Evolutionary conservation across 2,888 invertebrate species (phyloP), one percentile per base, ranked within the genome.

Genomic region (Heteromurus nitidus): DNA sequence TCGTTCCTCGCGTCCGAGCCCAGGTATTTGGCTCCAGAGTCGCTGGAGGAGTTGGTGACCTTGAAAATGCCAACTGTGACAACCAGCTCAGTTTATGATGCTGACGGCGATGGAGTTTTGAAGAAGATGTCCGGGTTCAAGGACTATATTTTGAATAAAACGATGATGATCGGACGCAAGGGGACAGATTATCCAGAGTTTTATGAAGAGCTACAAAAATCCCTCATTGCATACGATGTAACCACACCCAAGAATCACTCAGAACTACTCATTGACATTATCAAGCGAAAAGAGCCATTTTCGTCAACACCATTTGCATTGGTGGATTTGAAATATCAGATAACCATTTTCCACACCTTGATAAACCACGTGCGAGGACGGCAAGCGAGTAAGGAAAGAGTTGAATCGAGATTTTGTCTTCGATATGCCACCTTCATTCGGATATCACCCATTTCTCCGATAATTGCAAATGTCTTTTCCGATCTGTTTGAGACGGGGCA

Each of bases 401-500:
- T 5, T 36, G 36, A 36, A 13, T 36, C 5, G 13, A 36, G 36
- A 5, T 36, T 36, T 36, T 9, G 7, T 9, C 5, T 36, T 5
- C 5, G 36, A 13, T 36, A 36, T 36, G 36, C 36, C 5, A 36
- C 36, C 7, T 36, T 36, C 7, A 36, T 36, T 36, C 36, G 36
- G 13, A 30, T 53, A 18, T 64, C 65, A 5, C 22, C 28, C 9
- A 24, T 74, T 16, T 16, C 65, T 9, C 65, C 74, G 13, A 24
- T 74, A 36, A 24, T 74, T 0, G n/a, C 53, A 5, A 36, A 55
- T 2, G 31, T 74, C 20, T 65, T 65, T 44, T 74, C 74, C 2
- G 26, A 28, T 3, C 31, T 74, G n/a, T 65, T 53, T n/a, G 65
- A 74, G 28, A 20, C 26, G 0, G 74, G 74, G 0, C 74, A 74